These are phyloP conservation scores for Plemyria rubiginata DNA, from an alignment of 2,888 invertebrate genomes.

Conservation along the genomic window DNA sequence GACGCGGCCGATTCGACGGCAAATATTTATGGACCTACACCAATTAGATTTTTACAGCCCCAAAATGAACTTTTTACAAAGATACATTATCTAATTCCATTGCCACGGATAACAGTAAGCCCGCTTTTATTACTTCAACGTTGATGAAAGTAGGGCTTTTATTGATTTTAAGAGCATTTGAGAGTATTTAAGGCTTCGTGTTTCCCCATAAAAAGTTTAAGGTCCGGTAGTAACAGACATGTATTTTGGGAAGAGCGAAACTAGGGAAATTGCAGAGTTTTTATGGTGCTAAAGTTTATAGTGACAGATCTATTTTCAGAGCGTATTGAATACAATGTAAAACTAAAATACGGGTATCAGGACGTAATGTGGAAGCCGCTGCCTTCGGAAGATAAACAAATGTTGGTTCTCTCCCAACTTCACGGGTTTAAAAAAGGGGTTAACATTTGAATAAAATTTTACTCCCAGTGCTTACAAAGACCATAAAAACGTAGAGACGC, in stretches of 20 bases:
- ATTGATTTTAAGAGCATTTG: conserved; percentile 80
- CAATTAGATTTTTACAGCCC: conserved; percentile 77
- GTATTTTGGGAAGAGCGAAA: conserved; percentile 50
- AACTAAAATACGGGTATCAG: conserved; percentile 20
- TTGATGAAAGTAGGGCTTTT: conserved; percentile 79
- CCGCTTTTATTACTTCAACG: conserved; percentile 76
- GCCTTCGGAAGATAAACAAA: conserved; percentile 42
- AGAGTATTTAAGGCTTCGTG: conserved; percentile 76
- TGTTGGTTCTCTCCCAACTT: conserved; percentile 44
- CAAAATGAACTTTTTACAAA: conserved; percentile 69
- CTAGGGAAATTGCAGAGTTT: conserved; percentile 42
- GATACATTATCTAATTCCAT: conserved; percentile 79
- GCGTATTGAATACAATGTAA: conserved; percentile 15
- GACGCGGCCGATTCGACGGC: conserved; percentile 60
- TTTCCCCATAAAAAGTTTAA: conserved; percentile 73
- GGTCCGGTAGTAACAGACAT: conserved; percentile 67
- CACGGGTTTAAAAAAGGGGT: conserved; percentile 48
- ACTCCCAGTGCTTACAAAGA: conserved; percentile 61
- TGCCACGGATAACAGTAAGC: conserved; percentile 77
- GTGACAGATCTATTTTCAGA: conserved; percentile 10
- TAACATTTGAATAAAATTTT: conserved; percentile 64
- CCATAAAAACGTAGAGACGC: conserved; percentile 67
- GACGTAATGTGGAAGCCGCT: conserved; percentile 25
- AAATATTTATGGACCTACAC: conserved; percentile 74
- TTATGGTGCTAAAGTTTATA: conserved; percentile 16